Evolutionary conservation across 1,140 invertebrate genomes (phyloP).

Genomic region (Orchesella cincta): DNA sequence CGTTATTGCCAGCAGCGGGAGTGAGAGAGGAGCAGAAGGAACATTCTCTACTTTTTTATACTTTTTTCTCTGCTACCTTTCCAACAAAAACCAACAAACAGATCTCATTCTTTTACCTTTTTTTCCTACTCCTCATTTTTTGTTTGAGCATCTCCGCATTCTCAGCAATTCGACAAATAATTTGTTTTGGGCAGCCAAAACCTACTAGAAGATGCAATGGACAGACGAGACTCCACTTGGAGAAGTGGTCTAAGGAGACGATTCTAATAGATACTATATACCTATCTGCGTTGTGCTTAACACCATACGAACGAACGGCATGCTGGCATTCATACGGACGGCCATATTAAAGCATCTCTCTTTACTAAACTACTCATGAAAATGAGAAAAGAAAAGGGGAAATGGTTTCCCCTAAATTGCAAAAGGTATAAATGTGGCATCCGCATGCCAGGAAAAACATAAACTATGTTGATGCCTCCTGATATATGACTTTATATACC

Average conservation of each 20-base stretch:
- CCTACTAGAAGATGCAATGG: not conserved
- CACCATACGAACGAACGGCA: no score
- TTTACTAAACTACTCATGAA: slow-evolving; percentile 14
- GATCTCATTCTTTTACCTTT: not conserved
- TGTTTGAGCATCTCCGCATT: not conserved
- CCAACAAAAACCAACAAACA: not conserved
- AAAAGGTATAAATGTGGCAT: slow-evolving; percentile 26
- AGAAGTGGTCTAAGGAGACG: no score
- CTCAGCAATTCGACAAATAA: slow-evolving; percentile 26
- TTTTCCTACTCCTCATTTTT: not conserved
- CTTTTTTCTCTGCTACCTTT: not conserved
- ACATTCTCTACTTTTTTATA: not conserved
- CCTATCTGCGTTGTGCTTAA: no score
- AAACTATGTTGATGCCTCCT: slow-evolving; percentile 3
- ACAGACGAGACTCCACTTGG: not conserved
- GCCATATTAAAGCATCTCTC: no score
- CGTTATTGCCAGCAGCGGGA: slow-evolving; percentile 2
- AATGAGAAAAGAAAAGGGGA: slow-evolving; percentile 27
- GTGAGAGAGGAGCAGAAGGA: not conserved
- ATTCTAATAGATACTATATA: no score
- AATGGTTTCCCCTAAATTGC: slow-evolving; percentile 27
- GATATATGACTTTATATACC: slow-evolving; percentile 5
- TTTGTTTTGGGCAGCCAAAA: slow-evolving; percentile 26
- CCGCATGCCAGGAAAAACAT: slow-evolving; percentile 24
- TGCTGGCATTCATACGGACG: no score